Evolutionary conservation across 2,888 invertebrate species (phyloP), one percentile per base, ranked within the genome.

Genomic region (Phalangium opilio): DNA sequence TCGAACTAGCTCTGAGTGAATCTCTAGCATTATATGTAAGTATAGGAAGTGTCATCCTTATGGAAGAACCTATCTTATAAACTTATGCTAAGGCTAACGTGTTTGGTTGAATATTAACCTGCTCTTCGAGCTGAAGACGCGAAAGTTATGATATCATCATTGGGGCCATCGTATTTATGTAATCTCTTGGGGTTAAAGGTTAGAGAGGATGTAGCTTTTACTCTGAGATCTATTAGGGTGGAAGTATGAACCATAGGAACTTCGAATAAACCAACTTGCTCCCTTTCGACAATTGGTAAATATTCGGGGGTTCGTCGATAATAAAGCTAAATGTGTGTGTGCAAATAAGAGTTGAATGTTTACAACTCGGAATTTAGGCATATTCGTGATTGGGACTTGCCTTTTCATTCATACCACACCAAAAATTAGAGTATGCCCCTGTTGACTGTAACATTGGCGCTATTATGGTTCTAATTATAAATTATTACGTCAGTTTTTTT

Each of bases 191-290:
- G 73, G 50, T 77, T 70, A 61, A 89, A 96, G 0, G 87, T 83
- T 7, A 96, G 68, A 12, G 62, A 57, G 49, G 79, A 75, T 0
- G 82, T 74, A 1, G 64, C 63, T 1, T 62, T 59, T 47, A 69
- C 67, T 15, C 75, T 73, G 47, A 96, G 66, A 63, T 86, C 73
- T 33, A 95, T 73, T 36, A 96, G 68, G 12, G 93, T 78, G 4
- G 85, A 83, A 1, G 83, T 81, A 63, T 91, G 91, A 2, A 93
- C 76, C 89, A 93, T 85, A 0, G 91, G 87, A 1, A 95, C 93
- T 3, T 69, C 60, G 62, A 81, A 83, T 61, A 84, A 83, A 1
- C 90, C 91, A 1, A 67, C 62, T 12, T 56, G 57, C 39, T 63
- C 56, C 12, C 78, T 67, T 52, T 78, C 73, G 39, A 85, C 69